These are phyloP conservation scores for Marisa cornuarietis DNA, from an alignment of 1,140 invertebrate genomes.

Conservation along the genomic window DNA sequence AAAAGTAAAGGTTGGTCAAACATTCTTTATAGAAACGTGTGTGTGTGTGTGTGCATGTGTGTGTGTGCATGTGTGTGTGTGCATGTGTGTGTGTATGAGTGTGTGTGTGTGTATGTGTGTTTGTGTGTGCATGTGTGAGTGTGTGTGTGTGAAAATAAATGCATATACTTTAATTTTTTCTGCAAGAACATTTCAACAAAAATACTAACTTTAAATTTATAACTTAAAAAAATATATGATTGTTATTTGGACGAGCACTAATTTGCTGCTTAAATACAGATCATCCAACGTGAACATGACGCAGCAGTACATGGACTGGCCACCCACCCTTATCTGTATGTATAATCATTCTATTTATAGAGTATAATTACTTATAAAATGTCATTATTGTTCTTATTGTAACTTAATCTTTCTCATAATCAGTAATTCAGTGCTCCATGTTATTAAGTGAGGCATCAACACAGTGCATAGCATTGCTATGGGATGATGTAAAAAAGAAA, in stretches of 20 bases:
- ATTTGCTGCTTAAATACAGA: slow-evolving; percentile 40
- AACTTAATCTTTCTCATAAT: too few species aligned
- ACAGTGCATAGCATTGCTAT: too few species aligned
- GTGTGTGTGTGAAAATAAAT: slow-evolving; percentile 12
- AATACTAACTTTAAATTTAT: too few species aligned
- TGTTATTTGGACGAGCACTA: background rate
- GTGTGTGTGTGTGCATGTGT: background rate
- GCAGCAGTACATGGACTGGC: slow-evolving; percentile 61
- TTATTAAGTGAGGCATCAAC: too few species aligned
- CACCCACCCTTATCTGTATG: slow-evolving; percentile 62
- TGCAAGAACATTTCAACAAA: too few species aligned
- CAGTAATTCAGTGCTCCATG: too few species aligned
- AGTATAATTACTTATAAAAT: too few species aligned
- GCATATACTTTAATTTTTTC: too few species aligned
- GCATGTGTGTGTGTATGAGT: background rate
- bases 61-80: background rate
- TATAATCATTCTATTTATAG: slow-evolving; percentile 17
- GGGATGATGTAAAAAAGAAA: too few species aligned
- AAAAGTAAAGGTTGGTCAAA: slow-evolving; percentile 53
- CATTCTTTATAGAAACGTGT: background rate
- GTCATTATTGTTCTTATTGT: too few species aligned
- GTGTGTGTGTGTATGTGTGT: too few species aligned
- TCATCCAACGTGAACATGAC: slow-evolving; percentile 64
- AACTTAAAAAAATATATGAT: too few species aligned
- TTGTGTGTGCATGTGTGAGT: background rate